Percentiles rank a stretch among this genome's conserved stretches.
Conservation (phyloP, 2,797 vertebrate genomes). For the Toxotes lorentzi region DNA sequence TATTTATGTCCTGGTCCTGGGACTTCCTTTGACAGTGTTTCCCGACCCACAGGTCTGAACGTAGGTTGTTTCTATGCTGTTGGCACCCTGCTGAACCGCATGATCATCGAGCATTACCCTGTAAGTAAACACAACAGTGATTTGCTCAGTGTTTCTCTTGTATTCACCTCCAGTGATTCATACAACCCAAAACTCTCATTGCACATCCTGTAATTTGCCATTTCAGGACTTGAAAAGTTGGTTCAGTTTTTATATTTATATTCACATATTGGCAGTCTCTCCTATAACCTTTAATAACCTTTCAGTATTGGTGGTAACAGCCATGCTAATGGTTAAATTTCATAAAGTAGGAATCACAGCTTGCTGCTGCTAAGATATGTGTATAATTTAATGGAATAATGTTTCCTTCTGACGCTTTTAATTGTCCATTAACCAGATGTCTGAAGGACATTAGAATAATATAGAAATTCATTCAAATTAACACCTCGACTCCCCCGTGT, state of each 20-base stretch:
- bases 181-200: not conserved
- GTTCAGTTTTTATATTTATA: not conserved
- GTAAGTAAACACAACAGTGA: constrained; percentile 83
- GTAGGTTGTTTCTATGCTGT: constrained; percentile 95
- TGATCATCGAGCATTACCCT: constrained; percentile 91
- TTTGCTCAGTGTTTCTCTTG: not conserved
- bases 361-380: not conserved
- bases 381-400: too few species aligned
- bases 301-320: not conserved
- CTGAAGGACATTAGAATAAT: not conserved
- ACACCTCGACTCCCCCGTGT: not conserved
- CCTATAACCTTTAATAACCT: not conserved
- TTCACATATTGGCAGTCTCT: not conserved
- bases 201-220: not conserved
- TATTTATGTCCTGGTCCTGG: not conserved
- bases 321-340: not conserved
- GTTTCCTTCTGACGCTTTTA: not conserved
- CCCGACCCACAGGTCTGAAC: constrained; percentile 89
- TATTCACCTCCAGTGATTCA: not conserved
- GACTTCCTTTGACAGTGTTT: constrained; percentile 35
- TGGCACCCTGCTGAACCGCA: constrained; percentile 93
- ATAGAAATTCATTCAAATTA: not conserved
- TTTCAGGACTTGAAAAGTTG: not conserved
- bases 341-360: not conserved
- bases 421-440: not conserved